phyloP scores from a whole-genome alignment of 2,113 vertebrate genomes.

The Gavia stellata region DNA sequence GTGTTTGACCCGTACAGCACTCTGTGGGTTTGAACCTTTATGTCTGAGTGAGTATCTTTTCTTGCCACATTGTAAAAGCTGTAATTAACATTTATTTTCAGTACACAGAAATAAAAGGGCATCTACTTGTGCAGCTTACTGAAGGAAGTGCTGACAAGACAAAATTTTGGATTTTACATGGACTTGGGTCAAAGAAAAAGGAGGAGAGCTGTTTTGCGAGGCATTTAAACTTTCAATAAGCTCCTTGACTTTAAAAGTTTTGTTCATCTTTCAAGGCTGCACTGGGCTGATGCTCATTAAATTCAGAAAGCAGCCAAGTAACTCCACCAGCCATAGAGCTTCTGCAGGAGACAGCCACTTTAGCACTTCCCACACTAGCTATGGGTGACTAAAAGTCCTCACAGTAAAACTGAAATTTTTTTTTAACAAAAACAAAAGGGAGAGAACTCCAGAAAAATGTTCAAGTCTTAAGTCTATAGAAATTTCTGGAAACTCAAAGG shows the following conservation, averaged over 20 bases:
- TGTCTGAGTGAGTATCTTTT: not conserved
- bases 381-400: slow-evolving; percentile 26
- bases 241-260: not conserved
- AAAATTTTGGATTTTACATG: not conserved
- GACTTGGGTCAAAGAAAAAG: not conserved
- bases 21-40: not conserved
- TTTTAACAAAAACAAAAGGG: not conserved
- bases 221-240: not conserved
- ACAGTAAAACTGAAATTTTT: not conserved
- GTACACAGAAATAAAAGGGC: not conserved
- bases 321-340: not conserved
- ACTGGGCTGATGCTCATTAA: not conserved
- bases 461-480: not conserved
- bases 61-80: not conserved
- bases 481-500: not conserved
- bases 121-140: not conserved
- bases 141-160: not conserved
- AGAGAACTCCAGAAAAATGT: not conserved
- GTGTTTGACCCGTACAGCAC: not conserved
- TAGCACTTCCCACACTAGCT: slow-evolving; percentile 22
- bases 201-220: not conserved
- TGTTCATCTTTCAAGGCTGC: not conserved
- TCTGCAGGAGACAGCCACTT: slow-evolving; percentile 10
- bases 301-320: slow-evolving; percentile 31
- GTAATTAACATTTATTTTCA: not conserved